Base-by-base conservation (phyloP, 2,888 invertebrate genomes). In the Rapana venosa region DNA sequence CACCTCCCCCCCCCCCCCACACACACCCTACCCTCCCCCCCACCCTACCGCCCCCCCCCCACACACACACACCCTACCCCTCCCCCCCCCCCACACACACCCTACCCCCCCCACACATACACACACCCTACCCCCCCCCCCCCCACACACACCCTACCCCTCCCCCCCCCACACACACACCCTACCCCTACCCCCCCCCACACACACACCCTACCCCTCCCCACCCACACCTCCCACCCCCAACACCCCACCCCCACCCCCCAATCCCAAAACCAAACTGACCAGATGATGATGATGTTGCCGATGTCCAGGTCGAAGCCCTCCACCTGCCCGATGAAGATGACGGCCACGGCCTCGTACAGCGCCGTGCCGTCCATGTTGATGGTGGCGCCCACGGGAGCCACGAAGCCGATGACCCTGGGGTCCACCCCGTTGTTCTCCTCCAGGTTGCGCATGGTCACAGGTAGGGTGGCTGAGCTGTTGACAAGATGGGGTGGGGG, bases 301-400 rank as follows among this genome's bases (percentile, higher is more conserved):
- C 94, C 94, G 47, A 94, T 90, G 79, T 92, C 92, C 91, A 94
- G 79, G 15, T 97, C 97, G 74, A 93, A 93, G 92, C 97, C 97
- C 94, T 98, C 97, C 92, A 98, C 97, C 96, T 99, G 99, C 26
- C 99, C 98, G 92, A 99, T 99, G 95, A 99, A 99, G 93, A 99
- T 98, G 81, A 99, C 99, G 0, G 99, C 99, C 11, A 99, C 98
- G 0, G 99, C 99, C 96, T 99, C 99, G 95, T 99, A 99, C 66
- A 99, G 97, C 0, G 99, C 99, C 0, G 99, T 99, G n/a, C 98
- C 98, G 96, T 99, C 99, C 99, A 99, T 99, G 97, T 99, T 99
- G 96, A 99, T 98, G 61, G 99, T 91, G 26, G 99, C 99, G 22
- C 99, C 99, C 92, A 99, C 98, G 35, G 99, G 99, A 94, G 98